phyloP scores from a whole-genome alignment of 2,888 invertebrate species.

The Agonopterix heracliana region DNA sequence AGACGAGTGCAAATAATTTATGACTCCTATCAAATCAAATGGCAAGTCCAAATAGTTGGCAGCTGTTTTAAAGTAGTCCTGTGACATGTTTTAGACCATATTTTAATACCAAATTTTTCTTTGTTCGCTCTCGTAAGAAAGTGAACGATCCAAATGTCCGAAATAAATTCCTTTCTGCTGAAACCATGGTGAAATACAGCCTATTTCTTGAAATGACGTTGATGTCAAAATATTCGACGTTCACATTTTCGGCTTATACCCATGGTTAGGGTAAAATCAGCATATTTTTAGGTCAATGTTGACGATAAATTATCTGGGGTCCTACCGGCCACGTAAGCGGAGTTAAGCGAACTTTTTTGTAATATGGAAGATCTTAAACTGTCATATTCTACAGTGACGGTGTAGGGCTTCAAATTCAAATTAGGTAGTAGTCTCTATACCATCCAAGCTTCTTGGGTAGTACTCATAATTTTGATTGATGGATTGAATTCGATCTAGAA shows the following conservation, averaged over 20 bases:
- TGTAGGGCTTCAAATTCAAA: neutral
- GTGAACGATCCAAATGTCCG: no score
- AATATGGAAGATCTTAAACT: slow-evolving; percentile 5
- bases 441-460: no score
- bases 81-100: no score
- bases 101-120: no score
- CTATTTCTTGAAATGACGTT: neutral
- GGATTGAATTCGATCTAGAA: no score
- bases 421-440: neutral
- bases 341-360: slow-evolving; percentile 15
- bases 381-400: slow-evolving; percentile 9
- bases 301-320: slow-evolving; percentile 20
- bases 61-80: neutral
- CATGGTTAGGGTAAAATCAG: slow-evolving; percentile 11
- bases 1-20: neutral
- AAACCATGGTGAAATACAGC: neutral
- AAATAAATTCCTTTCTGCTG: no score
- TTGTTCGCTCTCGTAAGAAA: no score
- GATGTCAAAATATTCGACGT: slow-evolving; percentile 3
- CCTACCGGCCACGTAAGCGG: slow-evolving; percentile 10
- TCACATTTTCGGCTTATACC: slow-evolving; percentile 2
- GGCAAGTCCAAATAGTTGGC: neutral
- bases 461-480: no score
- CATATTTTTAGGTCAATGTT: slow-evolving; percentile 23
- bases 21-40: neutral